Conservation (phyloP, 2,113 vertebrate genomes). For the Psephotus haematonotus region DNA sequence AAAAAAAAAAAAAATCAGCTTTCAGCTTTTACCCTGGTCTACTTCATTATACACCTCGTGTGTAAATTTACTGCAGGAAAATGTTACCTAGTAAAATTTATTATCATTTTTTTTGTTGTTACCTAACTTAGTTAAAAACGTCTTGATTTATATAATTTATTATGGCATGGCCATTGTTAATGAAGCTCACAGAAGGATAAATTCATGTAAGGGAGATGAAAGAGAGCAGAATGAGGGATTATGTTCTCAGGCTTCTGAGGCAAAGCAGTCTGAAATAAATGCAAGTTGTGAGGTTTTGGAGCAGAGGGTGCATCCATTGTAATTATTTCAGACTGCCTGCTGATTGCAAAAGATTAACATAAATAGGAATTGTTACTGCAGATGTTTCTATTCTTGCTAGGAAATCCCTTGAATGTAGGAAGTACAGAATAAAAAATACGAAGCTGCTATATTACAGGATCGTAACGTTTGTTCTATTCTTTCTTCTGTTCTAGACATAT, state of each 20-base stretch:
- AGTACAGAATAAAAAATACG: neutral
- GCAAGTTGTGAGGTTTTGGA: slow-evolving; percentile 28
- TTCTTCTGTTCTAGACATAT: neutral
- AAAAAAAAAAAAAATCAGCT: neutral
- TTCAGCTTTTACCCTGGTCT: neutral
- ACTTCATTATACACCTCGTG: neutral
- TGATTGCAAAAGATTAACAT: slow-evolving; percentile 65
- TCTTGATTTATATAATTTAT: slow-evolving; percentile 24
- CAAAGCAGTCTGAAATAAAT: slow-evolving; percentile 54
- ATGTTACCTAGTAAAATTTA: slow-evolving; percentile 16
- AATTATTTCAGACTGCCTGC: slow-evolving; percentile 62
- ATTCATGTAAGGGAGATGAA: slow-evolving; percentile 25
- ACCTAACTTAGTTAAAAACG: slow-evolving; percentile 30
- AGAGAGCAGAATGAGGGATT: slow-evolving; percentile 36
- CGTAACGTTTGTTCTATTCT: neutral
- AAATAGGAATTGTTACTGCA: slow-evolving; percentile 51
- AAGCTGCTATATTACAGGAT: neutral
- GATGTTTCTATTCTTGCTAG: slow-evolving; percentile 55
- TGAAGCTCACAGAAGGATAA: slow-evolving; percentile 33
- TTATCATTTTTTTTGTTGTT: neutral
- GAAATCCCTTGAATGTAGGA: slow-evolving; percentile 33
- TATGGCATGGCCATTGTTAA: slow-evolving; percentile 35
- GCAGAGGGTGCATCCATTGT: slow-evolving; percentile 46
- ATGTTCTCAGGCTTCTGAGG: slow-evolving; percentile 34
- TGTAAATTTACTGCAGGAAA: neutral